Percentiles rank a stretch among this genome's conserved stretches.
Evolutionary conservation across 2,113 vertebrate species (phyloP).

Genomic region (Phylloscopus trochiloides): DNA sequence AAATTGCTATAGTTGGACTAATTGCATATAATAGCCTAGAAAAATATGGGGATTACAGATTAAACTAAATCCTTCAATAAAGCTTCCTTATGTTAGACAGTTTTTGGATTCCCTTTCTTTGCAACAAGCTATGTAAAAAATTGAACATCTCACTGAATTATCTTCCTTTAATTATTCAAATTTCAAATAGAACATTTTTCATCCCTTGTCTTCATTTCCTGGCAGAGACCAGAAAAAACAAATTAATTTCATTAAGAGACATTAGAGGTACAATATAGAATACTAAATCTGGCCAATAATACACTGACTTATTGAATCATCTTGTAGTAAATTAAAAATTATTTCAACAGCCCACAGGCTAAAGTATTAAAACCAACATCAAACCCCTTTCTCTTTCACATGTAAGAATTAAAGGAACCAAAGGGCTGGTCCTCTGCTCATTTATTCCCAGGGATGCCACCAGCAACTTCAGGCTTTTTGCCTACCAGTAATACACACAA

Average conservation of each 20-base stretch:
- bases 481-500: not conserved
- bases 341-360: not conserved
- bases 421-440: not conserved
- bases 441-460: not conserved
- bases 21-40: not conserved
- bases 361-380: not conserved
- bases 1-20: not conserved
- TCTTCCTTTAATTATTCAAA: constrained; percentile 25
- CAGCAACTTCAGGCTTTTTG: not conserved
- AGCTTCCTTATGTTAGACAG: not conserved
- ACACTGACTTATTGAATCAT: constrained; percentile 19
- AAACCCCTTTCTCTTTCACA: not conserved
- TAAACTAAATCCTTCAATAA: not conserved
- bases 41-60: not conserved
- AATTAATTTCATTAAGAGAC: constrained; percentile 44
- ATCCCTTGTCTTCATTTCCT: constrained; percentile 34
- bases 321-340: constrained; percentile 21
- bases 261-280: constrained; percentile 15
- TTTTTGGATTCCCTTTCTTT: not conserved
- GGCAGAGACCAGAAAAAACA: constrained; percentile 21
- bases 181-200: constrained; percentile 28
- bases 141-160: not conserved
- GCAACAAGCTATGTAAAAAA: not conserved
- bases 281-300: constrained; percentile 8
- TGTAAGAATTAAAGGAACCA: not conserved